Conservation (phyloP, 2,888 invertebrate genomes). For the Steinernema scapterisci region DNA sequence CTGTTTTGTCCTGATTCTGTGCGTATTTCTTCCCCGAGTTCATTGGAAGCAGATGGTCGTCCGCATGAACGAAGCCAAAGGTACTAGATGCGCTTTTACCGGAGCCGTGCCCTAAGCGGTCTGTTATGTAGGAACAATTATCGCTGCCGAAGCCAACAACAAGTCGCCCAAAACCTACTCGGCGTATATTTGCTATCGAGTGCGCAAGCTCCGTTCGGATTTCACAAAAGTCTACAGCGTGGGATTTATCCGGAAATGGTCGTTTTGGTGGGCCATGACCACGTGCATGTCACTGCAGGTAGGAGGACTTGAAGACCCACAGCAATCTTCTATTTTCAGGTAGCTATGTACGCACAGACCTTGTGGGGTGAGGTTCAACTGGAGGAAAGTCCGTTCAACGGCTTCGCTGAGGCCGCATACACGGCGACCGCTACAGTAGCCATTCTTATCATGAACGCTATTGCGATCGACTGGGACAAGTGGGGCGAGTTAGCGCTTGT, state of each 20-base stretch:
- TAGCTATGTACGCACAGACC: slow-evolving; percentile 46
- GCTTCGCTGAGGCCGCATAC: slow-evolving; percentile 50
- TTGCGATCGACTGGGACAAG: slow-evolving; percentile 70
- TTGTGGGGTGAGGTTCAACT: slow-evolving; percentile 50
- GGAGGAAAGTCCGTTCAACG: slow-evolving; percentile 46
- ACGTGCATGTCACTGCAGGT: slow-evolving; percentile 79
- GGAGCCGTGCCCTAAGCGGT: neutral
- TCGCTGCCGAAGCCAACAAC: slow-evolving; percentile 33
- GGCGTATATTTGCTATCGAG: slow-evolving; percentile 42
- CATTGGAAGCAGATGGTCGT: slow-evolving; percentile 51
- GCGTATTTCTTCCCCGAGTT: slow-evolving; percentile 46
- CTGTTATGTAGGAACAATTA: slow-evolving; percentile 1
- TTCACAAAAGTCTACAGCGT: slow-evolving; percentile 53
- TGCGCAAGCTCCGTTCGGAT: slow-evolving; percentile 45
- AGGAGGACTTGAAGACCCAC: neutral
- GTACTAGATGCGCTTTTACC: slow-evolving; percentile 19
- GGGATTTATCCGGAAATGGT: slow-evolving; percentile 76
- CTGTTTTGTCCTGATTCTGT: slow-evolving; percentile 42
- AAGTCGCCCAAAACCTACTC: slow-evolving; percentile 39
- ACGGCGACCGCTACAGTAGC: slow-evolving; percentile 45
- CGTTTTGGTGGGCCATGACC: slow-evolving; percentile 80
- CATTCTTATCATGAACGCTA: slow-evolving; percentile 70
- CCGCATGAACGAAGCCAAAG: slow-evolving; percentile 46
- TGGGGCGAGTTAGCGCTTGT: slow-evolving; percentile 48
- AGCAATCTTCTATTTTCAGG: slow-evolving; percentile 29